Conservation (phyloP, 1,140 invertebrate species). For the Holotrichia oblita region DNA sequence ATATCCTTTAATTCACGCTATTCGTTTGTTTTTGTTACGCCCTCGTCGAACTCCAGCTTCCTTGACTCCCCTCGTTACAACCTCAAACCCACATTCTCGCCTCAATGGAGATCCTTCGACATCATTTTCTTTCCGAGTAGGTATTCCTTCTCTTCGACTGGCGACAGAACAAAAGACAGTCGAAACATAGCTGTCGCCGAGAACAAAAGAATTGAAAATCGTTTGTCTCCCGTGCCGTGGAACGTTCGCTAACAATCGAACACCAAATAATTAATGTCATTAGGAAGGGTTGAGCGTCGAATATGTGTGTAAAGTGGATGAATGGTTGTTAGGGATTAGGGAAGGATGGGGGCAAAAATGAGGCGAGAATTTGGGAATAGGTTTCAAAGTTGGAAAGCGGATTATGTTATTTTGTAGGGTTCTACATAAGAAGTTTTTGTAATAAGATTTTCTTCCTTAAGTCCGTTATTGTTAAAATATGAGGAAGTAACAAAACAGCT, state of each 20-base stretch:
- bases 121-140: neutral
- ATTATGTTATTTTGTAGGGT: neutral
- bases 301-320: conserved; percentile 2
- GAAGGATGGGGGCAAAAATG: neutral
- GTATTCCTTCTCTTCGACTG: neutral
- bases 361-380: neutral
- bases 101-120: neutral
- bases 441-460: too few species aligned
- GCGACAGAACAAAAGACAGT: neutral
- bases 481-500: too few species aligned
- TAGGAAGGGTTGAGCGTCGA: neutral
- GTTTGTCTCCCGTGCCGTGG: neutral
- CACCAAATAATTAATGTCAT: conserved; percentile 17
- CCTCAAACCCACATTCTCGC: neutral
- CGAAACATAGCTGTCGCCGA: neutral
- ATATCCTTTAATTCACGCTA: conserved; percentile 3
- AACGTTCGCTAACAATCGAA: neutral
- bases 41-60: neutral
- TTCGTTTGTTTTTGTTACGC: conserved; percentile 11
- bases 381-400: neutral
- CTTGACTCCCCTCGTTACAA: neutral
- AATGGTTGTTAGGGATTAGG: neutral
- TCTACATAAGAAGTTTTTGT: neutral
- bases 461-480: too few species aligned
- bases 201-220: conserved; percentile 16